These are phyloP conservation scores for Epistrophe eligans DNA, from an alignment of 2,888 invertebrate species.

Conservation along the genomic window DNA sequence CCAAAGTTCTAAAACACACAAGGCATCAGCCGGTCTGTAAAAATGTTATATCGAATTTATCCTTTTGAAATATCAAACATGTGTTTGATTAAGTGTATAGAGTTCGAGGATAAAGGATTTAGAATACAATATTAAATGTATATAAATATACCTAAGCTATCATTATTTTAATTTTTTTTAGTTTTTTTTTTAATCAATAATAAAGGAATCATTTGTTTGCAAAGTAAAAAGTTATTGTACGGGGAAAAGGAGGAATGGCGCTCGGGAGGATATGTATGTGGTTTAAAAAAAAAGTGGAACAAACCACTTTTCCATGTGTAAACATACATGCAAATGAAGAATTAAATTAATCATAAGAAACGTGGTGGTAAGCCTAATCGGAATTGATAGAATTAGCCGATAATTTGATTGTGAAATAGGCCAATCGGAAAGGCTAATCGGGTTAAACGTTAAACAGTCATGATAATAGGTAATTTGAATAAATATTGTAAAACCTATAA, in stretches of 20 bases:
- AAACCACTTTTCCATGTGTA: background rate
- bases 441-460: conserved; percentile 2
- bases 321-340: conserved; percentile 46
- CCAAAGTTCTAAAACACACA: background rate
- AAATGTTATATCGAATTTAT: conserved; percentile 38
- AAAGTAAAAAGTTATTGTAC: no score
- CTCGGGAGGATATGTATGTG: background rate
- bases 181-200: background rate
- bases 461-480: no score
- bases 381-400: background rate
- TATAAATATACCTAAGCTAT: background rate
- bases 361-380: background rate
- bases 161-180: no score
- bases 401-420: conserved; percentile 61
- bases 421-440: conserved; percentile 11
- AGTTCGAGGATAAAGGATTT: conserved; percentile 1
- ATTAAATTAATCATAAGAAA: conserved; percentile 56
- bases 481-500: no score
- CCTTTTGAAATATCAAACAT: conserved; percentile 32
- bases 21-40: conserved; percentile 8
- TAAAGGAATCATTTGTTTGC: background rate
- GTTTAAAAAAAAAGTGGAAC: background rate
- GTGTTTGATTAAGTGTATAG: background rate
- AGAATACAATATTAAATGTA: conserved; percentile 49
- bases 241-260: no score